Conservation (phyloP, 2,113 vertebrate species). For the Leuciscus idus region DNA sequence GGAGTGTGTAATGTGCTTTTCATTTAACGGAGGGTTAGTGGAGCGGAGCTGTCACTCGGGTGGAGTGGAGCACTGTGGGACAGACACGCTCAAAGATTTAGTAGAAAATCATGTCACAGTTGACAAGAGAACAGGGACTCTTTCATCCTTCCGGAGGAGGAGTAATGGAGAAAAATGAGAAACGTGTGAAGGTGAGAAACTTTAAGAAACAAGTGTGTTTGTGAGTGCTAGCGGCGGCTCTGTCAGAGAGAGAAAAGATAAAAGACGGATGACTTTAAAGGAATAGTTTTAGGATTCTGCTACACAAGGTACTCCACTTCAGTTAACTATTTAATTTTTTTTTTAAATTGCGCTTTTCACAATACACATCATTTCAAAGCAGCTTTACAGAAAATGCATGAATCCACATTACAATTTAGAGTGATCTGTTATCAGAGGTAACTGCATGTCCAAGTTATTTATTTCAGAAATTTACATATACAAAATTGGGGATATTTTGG, state of each 20-base stretch:
- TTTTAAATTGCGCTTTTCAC: too few species aligned
- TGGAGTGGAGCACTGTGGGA: slow-evolving; percentile 3
- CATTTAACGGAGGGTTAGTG: slow-evolving; percentile 10
- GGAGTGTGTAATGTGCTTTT: slow-evolving; percentile 35
- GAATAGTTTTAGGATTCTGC: neutral
- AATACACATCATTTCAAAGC: too few species aligned
- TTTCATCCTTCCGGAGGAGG: slow-evolving; percentile 19
- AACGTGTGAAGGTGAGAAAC: neutral
- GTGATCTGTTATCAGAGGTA: too few species aligned
- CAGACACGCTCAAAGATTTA: slow-evolving; percentile 19
- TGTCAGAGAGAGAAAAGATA: neutral
- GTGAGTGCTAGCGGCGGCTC: neutral
- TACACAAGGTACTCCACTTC: too few species aligned
- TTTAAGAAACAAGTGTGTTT: neutral
- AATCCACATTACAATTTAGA: too few species aligned
- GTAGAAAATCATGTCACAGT: slow-evolving; percentile 26
- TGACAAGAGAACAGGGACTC: slow-evolving; percentile 26
- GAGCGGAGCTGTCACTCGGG: slow-evolving; percentile 22
- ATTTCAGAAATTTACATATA: too few species aligned
- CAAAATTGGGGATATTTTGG: too few species aligned
- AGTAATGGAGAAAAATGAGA: neutral
- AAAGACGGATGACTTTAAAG: neutral
- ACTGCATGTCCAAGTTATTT: too few species aligned
- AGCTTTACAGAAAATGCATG: too few species aligned
- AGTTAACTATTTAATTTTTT: too few species aligned